Base-by-base conservation (phyloP, 2,888 invertebrate genomes). In the Chrysolina oricalcia region DNA sequence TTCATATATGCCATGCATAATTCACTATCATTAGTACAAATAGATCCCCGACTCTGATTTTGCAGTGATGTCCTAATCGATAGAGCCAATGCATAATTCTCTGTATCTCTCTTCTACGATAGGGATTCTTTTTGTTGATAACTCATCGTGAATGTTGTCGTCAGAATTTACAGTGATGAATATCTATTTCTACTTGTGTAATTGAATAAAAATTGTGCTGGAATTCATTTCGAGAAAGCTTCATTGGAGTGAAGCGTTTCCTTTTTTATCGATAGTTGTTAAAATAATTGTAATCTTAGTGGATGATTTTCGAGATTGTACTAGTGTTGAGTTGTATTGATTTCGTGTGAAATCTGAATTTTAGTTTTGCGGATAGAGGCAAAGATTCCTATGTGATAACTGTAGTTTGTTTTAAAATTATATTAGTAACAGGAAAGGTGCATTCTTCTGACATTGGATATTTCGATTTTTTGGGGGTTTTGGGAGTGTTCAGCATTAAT, bases 391-490 rank as follows among this genome's bases (percentile, higher is more conserved):
- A 21, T 53, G 53, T 53, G 69, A 70, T 69, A 72, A 40, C 66
- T 50, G 50, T 62, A 72, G 62, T 70, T 76, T 65, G 66, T 53
- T 53, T 53, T 53, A 21, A 53, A 59, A 35, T 35, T 27, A 59
- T 59, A 35, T 27, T 53, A 40, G 40, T 40, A 53, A 21, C 40
- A 40, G 21, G 46, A 77, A 81, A 81, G 84, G 85, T 85, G 84
- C 85, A 85, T 85, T 85, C 85, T 85, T 85, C 83, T 81, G 41
- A 70, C 68, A 78, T 70, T 77, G 53, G 72, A 73, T 75, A 53
- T 66, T 67, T 53, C 35, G 41, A 66, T 73, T 62, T 74, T 35
- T 79, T 66, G 19, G 41, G 62, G 62, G 66, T 76, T 67, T 72
- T 56, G 68, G 68, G 35, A 27, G 23, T 59, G 59, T 59, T 59